phyloP scores from a whole-genome alignment of 2,113 vertebrate genomes.

The Elachura formosa region DNA sequence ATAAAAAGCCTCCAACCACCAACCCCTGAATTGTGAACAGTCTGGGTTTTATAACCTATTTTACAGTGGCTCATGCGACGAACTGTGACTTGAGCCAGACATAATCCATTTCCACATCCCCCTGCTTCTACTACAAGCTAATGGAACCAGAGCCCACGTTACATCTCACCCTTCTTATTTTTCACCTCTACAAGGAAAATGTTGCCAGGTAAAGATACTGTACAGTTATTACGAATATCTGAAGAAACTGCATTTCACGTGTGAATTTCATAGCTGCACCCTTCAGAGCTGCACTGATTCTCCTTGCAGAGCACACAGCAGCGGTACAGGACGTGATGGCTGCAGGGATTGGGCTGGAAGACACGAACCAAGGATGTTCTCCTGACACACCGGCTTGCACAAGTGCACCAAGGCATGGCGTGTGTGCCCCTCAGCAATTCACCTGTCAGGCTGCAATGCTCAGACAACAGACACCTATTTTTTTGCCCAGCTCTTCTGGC shows the following conservation, averaged over 20 bases:
- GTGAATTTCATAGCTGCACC: no score
- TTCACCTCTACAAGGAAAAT: not conserved
- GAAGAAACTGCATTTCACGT: not conserved
- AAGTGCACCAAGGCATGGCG: fast-evolving
- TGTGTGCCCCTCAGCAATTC: fast-evolving
- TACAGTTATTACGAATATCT: not conserved
- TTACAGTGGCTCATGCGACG: not conserved
- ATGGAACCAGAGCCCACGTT: fast-evolving
- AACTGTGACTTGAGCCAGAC: not conserved
- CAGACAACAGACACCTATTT: fast-evolving
- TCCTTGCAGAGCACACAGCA: not conserved
- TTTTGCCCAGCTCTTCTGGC: not conserved
- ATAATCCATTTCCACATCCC: not conserved
- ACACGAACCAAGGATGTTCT: not conserved
- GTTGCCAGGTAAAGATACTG: not conserved
- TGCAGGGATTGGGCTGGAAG: not conserved
- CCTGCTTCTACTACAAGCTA: not conserved
- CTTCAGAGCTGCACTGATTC: not conserved
- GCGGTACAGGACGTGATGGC: not conserved
- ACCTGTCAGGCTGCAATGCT: not conserved
- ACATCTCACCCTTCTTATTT: not conserved
- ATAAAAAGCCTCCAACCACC: not conserved
- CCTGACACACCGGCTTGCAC: not conserved
- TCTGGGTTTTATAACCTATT: not conserved
- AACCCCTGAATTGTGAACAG: not conserved